Conservation (phyloP, 2,888 invertebrate species). For the Periphyllus acericola region DNA sequence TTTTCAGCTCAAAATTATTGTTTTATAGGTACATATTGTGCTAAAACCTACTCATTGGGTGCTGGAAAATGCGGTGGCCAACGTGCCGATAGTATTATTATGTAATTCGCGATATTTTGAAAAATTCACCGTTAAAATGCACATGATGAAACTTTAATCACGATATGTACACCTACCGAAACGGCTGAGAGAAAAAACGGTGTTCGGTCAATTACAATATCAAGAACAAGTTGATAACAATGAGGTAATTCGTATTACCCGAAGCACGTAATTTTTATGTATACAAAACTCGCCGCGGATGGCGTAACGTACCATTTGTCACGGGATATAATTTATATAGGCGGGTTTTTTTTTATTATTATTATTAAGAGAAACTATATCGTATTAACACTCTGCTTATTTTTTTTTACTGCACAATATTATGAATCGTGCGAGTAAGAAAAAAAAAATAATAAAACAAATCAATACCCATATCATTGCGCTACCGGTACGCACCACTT, state of each 20-base stretch:
- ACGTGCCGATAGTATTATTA: not conserved
- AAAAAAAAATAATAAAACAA: not conserved
- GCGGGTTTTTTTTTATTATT: not conserved
- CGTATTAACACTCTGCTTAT: not conserved
- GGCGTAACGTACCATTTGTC: constrained; percentile 9
- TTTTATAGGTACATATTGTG: not conserved
- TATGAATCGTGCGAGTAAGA: too few relatives aligned
- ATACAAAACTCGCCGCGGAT: not conserved
- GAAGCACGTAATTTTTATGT: constrained; percentile 17
- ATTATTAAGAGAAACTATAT: not conserved
- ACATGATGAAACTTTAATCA: not conserved
- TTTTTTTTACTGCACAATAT: not conserved
- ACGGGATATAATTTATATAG: not conserved
- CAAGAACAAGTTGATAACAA: constrained; percentile 3
- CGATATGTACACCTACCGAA: not conserved
- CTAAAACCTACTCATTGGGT: too few relatives aligned
- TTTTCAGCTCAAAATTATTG: not conserved
- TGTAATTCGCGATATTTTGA: not conserved
- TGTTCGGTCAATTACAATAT: not conserved
- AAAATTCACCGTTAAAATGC: not conserved
- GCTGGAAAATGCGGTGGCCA: not conserved
- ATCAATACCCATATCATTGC: not conserved
- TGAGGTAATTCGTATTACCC: not conserved
- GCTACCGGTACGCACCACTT: too few relatives aligned
- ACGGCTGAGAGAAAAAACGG: not conserved